Conservation (phyloP, 1,140 invertebrate genomes). For the Pomacea maculata region DNA sequence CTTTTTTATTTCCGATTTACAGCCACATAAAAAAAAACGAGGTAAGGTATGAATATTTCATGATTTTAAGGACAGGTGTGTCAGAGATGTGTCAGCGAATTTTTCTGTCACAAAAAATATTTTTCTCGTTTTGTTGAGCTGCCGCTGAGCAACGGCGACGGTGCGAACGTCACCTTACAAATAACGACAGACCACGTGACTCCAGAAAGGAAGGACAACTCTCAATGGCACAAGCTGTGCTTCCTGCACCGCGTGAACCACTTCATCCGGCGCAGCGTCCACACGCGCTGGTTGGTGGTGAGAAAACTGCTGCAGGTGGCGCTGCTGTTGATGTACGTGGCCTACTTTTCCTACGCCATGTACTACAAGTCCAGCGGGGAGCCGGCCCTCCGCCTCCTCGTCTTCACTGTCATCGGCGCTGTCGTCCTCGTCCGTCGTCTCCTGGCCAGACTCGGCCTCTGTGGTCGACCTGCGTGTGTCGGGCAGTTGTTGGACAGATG, state of each 20-base stretch:
- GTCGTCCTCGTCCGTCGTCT: not conserved
- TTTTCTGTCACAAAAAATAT: too few species aligned
- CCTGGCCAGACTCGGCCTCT: not conserved
- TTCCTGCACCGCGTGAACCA: slow-evolving; percentile 7
- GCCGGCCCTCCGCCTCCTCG: slow-evolving; percentile 11
- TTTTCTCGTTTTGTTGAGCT: too few species aligned
- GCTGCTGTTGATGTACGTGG: not conserved
- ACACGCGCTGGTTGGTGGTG: not conserved
- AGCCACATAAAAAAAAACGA: too few species aligned
- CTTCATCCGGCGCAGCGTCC: not conserved
- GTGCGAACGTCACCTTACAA: too few species aligned
- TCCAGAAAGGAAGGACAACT: too few species aligned
- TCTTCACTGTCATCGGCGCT: not conserved
- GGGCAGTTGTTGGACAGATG: not conserved
- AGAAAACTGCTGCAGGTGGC: not conserved
- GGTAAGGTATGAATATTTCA: too few species aligned
- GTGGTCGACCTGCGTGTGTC: not conserved
- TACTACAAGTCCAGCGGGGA: slow-evolving; percentile 11
- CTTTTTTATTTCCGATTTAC: too few species aligned
- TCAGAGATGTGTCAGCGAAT: too few species aligned
- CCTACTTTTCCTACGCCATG: slow-evolving; percentile 14
- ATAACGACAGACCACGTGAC: too few species aligned
- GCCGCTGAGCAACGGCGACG: too few species aligned
- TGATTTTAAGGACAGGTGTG: too few species aligned
- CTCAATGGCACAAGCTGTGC: not conserved